Conservation (phyloP, 1,140 invertebrate species). For the Lethocerus indicus region DNA sequence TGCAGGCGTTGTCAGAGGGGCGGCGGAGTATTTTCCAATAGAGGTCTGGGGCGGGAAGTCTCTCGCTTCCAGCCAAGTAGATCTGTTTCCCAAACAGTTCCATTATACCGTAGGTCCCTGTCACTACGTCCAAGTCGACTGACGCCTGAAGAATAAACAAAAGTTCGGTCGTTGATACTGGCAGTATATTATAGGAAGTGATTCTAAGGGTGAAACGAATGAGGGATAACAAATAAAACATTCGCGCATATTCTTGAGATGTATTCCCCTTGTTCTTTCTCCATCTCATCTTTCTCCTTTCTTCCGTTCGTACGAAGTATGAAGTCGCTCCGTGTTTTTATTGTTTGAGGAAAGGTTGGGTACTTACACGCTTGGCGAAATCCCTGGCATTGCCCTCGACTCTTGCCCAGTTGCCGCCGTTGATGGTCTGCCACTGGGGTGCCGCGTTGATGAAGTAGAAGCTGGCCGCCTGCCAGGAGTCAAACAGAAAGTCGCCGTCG, state of each 20-base stretch:
- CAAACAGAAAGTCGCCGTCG: slow-evolving; percentile 29
- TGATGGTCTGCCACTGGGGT: slow-evolving; percentile 38
- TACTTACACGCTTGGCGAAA: slow-evolving; percentile 8
- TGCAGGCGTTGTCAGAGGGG: slow-evolving; percentile 12
- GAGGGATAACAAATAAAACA: not conserved
- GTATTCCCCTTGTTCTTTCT: not conserved
- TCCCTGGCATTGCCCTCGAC: slow-evolving; percentile 14
- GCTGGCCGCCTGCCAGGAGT: slow-evolving; percentile 23
- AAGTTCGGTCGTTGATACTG: no score
- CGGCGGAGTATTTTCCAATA: slow-evolving; percentile 17
- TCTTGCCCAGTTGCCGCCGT: slow-evolving; percentile 32
- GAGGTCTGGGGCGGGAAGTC: slow-evolving; percentile 15
- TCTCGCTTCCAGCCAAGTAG: slow-evolving; percentile 10
- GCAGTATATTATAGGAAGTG: not conserved
- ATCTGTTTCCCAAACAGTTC: slow-evolving; percentile 9
- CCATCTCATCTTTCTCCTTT: not conserved
- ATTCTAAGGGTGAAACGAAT: not conserved
- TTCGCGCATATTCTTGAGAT: not conserved
- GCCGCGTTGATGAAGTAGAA: slow-evolving; percentile 35
- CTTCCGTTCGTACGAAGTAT: not conserved
- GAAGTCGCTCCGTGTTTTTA: not conserved
- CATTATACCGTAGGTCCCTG: slow-evolving; percentile 16
- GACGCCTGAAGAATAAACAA: slow-evolving; percentile 6
- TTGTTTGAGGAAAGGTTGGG: no score
- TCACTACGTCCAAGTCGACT: slow-evolving; percentile 14